Conservation (phyloP, 2,113 vertebrate genomes). For the Chionis minor region DNA sequence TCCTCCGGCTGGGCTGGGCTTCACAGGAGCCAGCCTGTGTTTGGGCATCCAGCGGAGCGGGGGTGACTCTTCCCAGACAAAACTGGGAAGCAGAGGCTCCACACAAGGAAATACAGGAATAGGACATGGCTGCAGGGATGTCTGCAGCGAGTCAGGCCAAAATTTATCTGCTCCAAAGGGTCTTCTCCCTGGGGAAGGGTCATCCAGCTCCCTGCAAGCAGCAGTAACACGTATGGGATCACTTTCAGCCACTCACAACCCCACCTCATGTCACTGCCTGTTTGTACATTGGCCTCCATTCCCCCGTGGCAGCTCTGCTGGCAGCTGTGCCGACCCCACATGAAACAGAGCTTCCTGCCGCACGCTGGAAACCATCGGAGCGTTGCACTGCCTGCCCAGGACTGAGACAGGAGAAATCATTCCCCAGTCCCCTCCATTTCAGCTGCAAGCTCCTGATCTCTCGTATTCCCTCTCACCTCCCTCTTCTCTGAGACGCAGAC, state of each 20-base stretch:
- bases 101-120: not conserved
- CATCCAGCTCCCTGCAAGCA: not conserved
- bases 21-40: not conserved
- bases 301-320: accelerated
- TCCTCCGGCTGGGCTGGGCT: not conserved
- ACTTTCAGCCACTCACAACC: not conserved
- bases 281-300: not conserved
- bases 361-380: not conserved
- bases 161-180: not conserved
- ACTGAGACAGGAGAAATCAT: not conserved
- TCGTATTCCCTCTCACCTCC: not conserved
- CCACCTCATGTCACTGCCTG: no score
- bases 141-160: not conserved
- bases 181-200: not conserved
- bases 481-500: not conserved
- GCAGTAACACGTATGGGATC: accelerated
- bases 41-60: not conserved
- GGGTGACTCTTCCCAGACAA: not conserved
- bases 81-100: not conserved
- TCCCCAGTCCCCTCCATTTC: not conserved
- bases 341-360: not conserved
- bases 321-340: accelerated
- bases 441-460: not conserved
- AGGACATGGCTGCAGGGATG: not conserved
- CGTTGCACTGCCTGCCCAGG: accelerated